Evolutionary conservation across 2,888 invertebrate genomes (phyloP).

Genomic region (Andrena dorsata): DNA sequence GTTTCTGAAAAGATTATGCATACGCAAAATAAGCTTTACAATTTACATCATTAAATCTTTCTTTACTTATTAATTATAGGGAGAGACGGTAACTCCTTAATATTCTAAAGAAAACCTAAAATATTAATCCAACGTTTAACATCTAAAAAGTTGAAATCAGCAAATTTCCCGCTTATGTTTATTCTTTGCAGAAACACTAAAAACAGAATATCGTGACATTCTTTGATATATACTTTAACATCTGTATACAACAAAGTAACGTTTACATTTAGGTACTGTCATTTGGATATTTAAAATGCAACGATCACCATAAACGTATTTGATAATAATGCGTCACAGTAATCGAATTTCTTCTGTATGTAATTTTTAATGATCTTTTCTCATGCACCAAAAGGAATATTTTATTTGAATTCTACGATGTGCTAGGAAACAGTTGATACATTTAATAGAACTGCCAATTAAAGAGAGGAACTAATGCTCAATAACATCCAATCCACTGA

Average conservation of each 20-base stretch:
- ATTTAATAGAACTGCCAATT: conserved; percentile 83
- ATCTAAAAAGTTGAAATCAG: not conserved
- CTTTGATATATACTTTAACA: conserved; percentile 71
- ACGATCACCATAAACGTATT: conserved; percentile 57
- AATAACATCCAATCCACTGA: conserved; percentile 71
- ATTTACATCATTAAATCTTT: conserved; percentile 25
- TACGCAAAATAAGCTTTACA: conserved; percentile 47
- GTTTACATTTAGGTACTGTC: conserved; percentile 65
- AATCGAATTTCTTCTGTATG: conserved; percentile 53
- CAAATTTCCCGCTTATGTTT: conserved; percentile 54
- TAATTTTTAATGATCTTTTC: conserved; percentile 54
- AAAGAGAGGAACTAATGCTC: conserved; percentile 79
- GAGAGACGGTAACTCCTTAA: conserved; percentile 23
- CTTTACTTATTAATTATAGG: not conserved
- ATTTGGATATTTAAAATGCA: conserved; percentile 60
- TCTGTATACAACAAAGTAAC: conserved; percentile 62
- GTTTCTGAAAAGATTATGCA: conserved; percentile 71
- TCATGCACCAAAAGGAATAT: conserved; percentile 57
- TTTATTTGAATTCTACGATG: conserved; percentile 56
- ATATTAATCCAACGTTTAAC: conserved; percentile 26
- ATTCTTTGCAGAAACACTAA: conserved; percentile 70
- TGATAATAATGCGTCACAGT: conserved; percentile 46
- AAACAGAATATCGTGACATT: conserved; percentile 69
- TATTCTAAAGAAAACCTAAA: not conserved
- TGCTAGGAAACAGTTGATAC: conserved; percentile 75